Conservation (phyloP, 1,140 invertebrate genomes). For the Zaprionus vittiger region DNA sequence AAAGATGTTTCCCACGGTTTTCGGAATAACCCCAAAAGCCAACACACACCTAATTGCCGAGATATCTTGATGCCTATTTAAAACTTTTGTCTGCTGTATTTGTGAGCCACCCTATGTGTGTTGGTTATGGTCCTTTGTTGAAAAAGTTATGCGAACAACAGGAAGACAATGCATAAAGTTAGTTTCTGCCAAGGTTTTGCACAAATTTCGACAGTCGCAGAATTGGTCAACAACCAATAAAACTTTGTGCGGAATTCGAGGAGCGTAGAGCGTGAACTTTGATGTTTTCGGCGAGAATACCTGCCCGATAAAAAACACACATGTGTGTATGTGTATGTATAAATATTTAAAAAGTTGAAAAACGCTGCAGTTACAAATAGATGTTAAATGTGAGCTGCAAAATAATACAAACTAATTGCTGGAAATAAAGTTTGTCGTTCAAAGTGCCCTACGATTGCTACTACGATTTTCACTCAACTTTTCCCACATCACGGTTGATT, state of each 20-base stretch:
- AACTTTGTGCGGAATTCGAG: slow-evolving; percentile 66
- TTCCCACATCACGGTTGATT: slow-evolving; percentile 36
- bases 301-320: slow-evolving; percentile 34
- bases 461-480: slow-evolving; percentile 53
- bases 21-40: not conserved
- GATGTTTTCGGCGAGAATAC: slow-evolving; percentile 25
- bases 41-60: not conserved
- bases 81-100: not conserved
- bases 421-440: slow-evolving; percentile 67
- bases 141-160: slow-evolving; percentile 42
- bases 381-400: slow-evolving; percentile 43
- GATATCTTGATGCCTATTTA: not conserved
- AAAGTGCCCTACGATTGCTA: slow-evolving; percentile 47
- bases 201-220: slow-evolving; percentile 20
- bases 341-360: slow-evolving; percentile 75
- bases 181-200: slow-evolving; percentile 12
- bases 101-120: not conserved
- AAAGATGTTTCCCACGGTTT: not conserved
- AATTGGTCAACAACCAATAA: slow-evolving; percentile 76
- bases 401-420: slow-evolving; percentile 75
- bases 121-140: not conserved
- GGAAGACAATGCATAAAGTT: slow-evolving; percentile 51
- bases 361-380: slow-evolving; percentile 36
- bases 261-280: slow-evolving; percentile 38
- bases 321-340: slow-evolving; percentile 17